Base-by-base conservation (phyloP, 2,888 invertebrate species). In the Epistrophe grossulariae region DNA sequence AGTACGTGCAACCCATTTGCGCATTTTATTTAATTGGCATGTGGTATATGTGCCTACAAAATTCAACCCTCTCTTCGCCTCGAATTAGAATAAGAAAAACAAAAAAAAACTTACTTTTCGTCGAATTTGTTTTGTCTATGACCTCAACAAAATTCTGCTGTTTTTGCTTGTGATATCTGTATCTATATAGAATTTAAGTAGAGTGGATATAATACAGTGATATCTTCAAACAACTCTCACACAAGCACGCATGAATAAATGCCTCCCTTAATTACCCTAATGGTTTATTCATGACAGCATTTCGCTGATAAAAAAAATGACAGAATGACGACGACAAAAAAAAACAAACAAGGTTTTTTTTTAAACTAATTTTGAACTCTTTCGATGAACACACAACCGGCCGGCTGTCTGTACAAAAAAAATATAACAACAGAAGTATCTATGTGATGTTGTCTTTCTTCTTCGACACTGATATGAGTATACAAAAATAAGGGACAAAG, bases 191-290 rank as follows among this genome's bases (percentile, higher is more conserved):
- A 13, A 52, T n/a, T n/a, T 19, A 19, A 48, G 17, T 64, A 31
- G 48, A 62, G 10, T 43, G 43, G 40, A 62, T 62, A 64, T 15
- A 40, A 24, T 24, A 64, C 10, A 28, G 66, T 48, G 50, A 68
- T 68, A 68, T 68, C 35, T 35, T 68, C 19, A 40, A 48, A 19
- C 66, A 68, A 59, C 59, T 59, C 62, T 35, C 68, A 60, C 72
- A 85, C 60, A 85, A 78, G 73, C 70, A 74, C 82, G 73, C 70
- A 78, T 82, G 85, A 85, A 85, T 85, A 85, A 81, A 85, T 82
- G 85, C 82, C 73, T 82, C 82, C 85, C 85, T 85, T 85, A 85
- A 85, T 85, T 85, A 82, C 85, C 78, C 85, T 85, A 85, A 85
- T 85, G 85, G 82, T 85, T 85, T 85, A 85, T 85, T 85, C 85